Percentiles rank a stretch among this genome's conserved stretches.
Evolutionary conservation across 2,888 invertebrate genomes (phyloP).

Genomic region (Mesopsocus fuscifrons): DNA sequence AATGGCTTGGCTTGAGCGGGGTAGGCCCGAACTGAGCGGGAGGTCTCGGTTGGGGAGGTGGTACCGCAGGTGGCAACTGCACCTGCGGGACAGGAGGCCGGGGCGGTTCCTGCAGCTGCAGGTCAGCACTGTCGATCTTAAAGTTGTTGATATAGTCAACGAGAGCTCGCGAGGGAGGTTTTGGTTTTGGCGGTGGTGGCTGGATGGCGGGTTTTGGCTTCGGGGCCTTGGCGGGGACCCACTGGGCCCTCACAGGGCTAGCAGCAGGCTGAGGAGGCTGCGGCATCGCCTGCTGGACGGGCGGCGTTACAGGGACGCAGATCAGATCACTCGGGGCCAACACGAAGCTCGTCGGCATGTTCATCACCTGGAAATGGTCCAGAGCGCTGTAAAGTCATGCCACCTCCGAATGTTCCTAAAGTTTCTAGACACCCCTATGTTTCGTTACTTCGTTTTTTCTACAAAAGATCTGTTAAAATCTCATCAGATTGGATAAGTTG

Average conservation of each 20-base stretch:
- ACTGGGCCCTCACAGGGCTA: not conserved
- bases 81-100: not conserved
- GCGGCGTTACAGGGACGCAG: conserved; percentile 3
- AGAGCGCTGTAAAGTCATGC: too few species aligned
- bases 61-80: not conserved
- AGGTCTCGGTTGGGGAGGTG: not conserved
- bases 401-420: too few species aligned
- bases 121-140: not conserved
- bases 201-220: not conserved
- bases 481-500: too few species aligned
- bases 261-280: not conserved
- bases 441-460: too few species aligned
- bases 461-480: too few species aligned
- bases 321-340: not conserved
- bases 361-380: not conserved
- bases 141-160: conserved; percentile 5
- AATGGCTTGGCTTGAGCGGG: not conserved
- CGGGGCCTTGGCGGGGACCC: not conserved
- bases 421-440: too few species aligned
- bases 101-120: not conserved
- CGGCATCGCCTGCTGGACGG: too few species aligned
- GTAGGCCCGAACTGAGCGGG: not conserved
- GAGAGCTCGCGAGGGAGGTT: not conserved
- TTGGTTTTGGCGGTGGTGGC: conserved; percentile 7
- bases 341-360: not conserved